Base-by-base conservation (phyloP, 2,113 vertebrate genomes). In the Psophia crepitans region DNA sequence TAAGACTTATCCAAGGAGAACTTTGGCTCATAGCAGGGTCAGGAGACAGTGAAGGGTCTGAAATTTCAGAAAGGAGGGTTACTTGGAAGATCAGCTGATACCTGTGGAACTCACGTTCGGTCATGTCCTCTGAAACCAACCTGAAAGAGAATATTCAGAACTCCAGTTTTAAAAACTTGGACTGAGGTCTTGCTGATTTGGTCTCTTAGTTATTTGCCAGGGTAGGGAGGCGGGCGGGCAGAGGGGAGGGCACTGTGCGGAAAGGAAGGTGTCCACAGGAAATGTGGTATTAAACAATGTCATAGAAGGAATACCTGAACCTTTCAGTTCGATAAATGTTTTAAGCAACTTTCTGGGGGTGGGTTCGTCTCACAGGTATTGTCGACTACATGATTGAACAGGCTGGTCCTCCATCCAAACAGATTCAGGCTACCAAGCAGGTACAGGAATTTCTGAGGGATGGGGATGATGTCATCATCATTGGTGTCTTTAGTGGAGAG, bases 321-420 rank as follows among this genome's bases (percentile, higher is more conserved):
- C 14, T 64, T 82, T 58, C 68, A n/a, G 15, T 63, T 78, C 12
- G 66, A 6, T 60, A 60, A 73, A 44, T 73, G 12, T 82, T 84
- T 80, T 96, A 60, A 93, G 17, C 48, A 56, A 39, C 16, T 56
- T 83, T 41, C 49, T 26, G 13, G 61, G 53, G 39, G 0, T 0
- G 35, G 19, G 3, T 78, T 84, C 78, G 43, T 83, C 89, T 56
- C 58, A 2, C 76, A 99, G 99, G 99, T 70, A 99, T 99, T 24
- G 98, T 99, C 1, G 98, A 99, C 84, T 98, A 99, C 97, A 99
- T 99, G 99, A 97, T 96, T 20, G 99, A 99, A 81, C 99, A 99
- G 92, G 98, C 99, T 8, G 99, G 99, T 14, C 99, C 99, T 89
- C 99, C 99, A 32, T 99, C 99, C 73, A 99, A 99, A 94, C 99